Evolutionary conservation across 2,113 vertebrate species (phyloP).

Genomic region (Oenanthe oenanthe): DNA sequence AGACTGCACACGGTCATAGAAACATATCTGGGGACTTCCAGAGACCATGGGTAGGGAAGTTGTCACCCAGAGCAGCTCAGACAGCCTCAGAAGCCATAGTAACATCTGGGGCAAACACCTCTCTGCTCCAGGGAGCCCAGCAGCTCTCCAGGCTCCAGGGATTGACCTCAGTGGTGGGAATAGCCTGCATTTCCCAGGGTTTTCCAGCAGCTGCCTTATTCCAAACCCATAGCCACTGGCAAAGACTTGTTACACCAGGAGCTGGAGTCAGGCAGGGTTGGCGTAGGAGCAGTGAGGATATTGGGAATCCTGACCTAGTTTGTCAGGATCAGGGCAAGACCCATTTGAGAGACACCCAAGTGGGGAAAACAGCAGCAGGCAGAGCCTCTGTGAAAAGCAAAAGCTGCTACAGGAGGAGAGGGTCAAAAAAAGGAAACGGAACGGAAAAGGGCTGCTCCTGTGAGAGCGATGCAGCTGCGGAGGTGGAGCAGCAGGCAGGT

Average conservation of each 20-base stretch:
- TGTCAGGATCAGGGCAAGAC: background rate
- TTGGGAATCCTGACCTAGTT: background rate
- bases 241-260: background rate
- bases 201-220: background rate
- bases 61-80: background rate
- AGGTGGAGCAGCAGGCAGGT: slow-evolving; percentile 67
- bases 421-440: background rate
- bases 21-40: background rate
- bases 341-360: background rate
- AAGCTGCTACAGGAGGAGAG: background rate
- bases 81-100: background rate
- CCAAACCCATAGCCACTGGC: background rate
- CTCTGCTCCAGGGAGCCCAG: background rate
- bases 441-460: slow-evolving; percentile 28
- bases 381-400: background rate
- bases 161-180: background rate
- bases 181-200: background rate
- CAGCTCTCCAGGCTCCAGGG: background rate
- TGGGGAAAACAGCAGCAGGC: background rate
- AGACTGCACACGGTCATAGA: background rate
- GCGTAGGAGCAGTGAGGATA: background rate
- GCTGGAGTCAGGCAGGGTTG: background rate
- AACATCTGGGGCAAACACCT: background rate
- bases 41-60: background rate
- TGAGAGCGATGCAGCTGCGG: background rate